These are phyloP conservation scores for Arbacia lixula DNA, from an alignment of 53 echinoderm and acorn worm genomes.

Conservation along the genomic window DNA sequence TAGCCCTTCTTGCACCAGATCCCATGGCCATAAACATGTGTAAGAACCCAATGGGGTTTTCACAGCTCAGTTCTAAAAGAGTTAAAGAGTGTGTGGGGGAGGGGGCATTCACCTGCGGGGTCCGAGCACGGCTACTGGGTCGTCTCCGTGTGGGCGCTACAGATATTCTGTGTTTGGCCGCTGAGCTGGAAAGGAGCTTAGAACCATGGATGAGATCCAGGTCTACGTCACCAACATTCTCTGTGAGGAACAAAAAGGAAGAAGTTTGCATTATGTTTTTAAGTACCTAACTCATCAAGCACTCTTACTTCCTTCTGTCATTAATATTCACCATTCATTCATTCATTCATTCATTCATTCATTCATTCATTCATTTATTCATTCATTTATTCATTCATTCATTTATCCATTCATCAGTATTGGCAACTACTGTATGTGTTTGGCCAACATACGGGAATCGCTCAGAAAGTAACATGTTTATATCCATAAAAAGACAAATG, in stretches of 20 bases:
- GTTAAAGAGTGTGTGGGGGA: too few species aligned
- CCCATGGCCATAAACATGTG: too few species aligned
- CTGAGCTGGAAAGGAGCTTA: constrained; percentile 60
- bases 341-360: not conserved
- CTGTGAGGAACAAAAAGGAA: not conserved
- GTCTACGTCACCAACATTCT: constrained; percentile 57
- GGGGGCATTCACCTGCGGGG: constrained; percentile 47
- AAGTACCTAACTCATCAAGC: not conserved
- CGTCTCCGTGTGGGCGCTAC: constrained; percentile 66
- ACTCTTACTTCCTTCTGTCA: not conserved
- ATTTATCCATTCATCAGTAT: not conserved
- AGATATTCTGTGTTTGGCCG: constrained; percentile 77
- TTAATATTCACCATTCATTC: not conserved
- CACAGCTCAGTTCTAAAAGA: too few species aligned
- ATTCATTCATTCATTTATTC: not conserved
- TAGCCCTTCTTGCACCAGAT: too few species aligned
- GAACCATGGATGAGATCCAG: constrained; percentile 50
- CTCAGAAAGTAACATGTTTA: too few species aligned
- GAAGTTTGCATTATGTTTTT: not conserved
- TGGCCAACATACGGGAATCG: too few species aligned
- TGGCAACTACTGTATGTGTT: too few species aligned
- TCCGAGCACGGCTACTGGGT: constrained; percentile 32
- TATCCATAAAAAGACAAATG: too few species aligned
- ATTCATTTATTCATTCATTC: not conserved
- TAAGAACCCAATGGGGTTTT: too few species aligned